Evolutionary conservation across 2,888 invertebrate species (phyloP).

Genomic region (Agapetus fuscipes): DNA sequence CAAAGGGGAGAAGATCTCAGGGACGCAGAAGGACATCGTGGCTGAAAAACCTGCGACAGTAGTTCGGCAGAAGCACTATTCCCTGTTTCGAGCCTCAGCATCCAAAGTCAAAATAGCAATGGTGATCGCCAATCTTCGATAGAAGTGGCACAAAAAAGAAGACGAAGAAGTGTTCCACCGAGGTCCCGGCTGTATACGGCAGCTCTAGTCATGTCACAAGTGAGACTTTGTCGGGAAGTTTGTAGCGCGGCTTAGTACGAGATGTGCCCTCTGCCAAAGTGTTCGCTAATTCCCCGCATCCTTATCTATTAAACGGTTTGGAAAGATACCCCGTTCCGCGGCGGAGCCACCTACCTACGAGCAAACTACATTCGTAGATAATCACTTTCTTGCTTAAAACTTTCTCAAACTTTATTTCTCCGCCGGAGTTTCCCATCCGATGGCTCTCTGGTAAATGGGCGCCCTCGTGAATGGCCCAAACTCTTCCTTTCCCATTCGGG

Average conservation of each 20-base stretch:
- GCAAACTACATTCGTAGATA: constrained; percentile 17
- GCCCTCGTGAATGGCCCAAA: background rate
- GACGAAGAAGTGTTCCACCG: no score
- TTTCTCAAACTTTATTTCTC: constrained; percentile 17
- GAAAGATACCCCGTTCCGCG: constrained; percentile 18
- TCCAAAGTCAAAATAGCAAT: no score
- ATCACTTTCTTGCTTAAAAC: constrained; percentile 20
- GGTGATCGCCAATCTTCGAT: no score
- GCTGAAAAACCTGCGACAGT: no score
- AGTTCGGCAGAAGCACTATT: no score
- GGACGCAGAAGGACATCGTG: no score
- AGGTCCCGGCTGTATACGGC: no score
- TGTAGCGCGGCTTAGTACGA: constrained; percentile 16
- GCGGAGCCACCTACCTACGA: constrained; percentile 7
- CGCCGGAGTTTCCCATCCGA: background rate
- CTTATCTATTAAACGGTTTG: constrained; percentile 23
- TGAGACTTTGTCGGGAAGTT: constrained; percentile 18
- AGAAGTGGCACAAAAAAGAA: no score
- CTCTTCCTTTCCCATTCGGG: background rate
- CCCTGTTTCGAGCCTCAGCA: no score
- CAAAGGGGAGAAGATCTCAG: no score
- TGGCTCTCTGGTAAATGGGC: background rate
- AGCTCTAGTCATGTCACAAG: no score
- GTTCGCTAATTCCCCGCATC: constrained; percentile 20
- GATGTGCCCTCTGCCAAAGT: constrained; percentile 19